Conservation (phyloP, 2,113 vertebrate species). For the Peromyscus maniculatus region DNA sequence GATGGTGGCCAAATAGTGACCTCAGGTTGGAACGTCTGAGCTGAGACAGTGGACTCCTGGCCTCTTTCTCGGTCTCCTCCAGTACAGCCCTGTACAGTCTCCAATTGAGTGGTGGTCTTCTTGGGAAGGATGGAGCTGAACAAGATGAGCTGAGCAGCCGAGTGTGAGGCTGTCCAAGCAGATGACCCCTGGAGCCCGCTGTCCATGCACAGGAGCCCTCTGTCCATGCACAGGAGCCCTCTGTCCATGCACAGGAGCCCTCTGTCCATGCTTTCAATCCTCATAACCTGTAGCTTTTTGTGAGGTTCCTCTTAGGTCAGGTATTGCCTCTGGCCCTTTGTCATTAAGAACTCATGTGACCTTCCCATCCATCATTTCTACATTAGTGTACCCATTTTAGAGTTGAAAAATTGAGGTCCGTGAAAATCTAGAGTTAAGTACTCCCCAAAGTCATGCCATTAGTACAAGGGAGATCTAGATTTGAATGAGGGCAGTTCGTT, state of each 20-base stretch:
- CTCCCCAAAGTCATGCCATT: not conserved
- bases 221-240: not conserved
- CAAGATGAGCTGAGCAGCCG: not conserved
- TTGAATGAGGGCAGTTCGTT: not conserved
- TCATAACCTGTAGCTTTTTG: not conserved
- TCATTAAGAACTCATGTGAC: not conserved
- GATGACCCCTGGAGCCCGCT: not conserved
- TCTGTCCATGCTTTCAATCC: not conserved
- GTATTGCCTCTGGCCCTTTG: not conserved
- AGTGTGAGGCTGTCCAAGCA: not conserved
- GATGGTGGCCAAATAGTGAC: constrained; percentile 2
- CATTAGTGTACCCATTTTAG: not conserved
- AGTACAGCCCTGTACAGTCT: not conserved
- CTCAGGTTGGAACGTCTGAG: constrained; percentile 47
- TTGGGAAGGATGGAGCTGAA: not conserved
- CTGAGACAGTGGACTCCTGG: not conserved
- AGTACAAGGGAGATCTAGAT: not conserved
- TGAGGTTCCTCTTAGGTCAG: not conserved
- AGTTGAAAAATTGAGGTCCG: not conserved
- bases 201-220: not conserved
- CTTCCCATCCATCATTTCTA: not conserved
- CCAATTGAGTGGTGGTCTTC: not conserved
- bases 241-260: not conserved
- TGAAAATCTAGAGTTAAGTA: not conserved
- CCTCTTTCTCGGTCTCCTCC: not conserved